Evolutionary conservation across 2,797 vertebrate genomes (phyloP).

Genomic region (Phrynocephalus vlangalii): DNA sequence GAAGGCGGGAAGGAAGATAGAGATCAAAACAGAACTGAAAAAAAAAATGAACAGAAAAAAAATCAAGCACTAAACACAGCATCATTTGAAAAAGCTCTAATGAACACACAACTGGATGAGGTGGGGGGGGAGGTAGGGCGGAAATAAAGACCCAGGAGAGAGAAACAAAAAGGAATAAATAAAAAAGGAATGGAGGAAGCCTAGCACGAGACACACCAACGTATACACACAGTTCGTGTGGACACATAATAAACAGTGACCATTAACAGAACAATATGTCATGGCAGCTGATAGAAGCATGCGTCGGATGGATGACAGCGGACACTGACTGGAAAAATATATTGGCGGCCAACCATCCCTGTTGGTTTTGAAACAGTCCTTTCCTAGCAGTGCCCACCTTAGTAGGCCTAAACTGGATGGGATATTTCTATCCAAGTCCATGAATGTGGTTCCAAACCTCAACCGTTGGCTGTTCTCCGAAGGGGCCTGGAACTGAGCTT

Average conservation of each 20-base stretch:
- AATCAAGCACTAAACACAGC: constrained; percentile 78
- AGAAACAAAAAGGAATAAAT: constrained; percentile 46
- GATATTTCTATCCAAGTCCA: background rate
- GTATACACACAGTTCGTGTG: constrained; percentile 75
- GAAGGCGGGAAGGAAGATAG: constrained; percentile 30
- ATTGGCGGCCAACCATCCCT: constrained; percentile 62
- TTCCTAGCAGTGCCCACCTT: background rate
- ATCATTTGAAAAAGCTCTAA: constrained; percentile 77
- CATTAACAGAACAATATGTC: constrained; percentile 75
- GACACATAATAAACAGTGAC: constrained; percentile 76
- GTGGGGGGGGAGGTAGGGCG: constrained; percentile 33
- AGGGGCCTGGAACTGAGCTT: too few species aligned
- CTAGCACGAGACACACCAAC: constrained; percentile 72
- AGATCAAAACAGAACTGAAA: background rate
- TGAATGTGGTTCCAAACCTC: background rate
- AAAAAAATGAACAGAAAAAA: constrained; percentile 58
- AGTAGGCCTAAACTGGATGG: background rate
- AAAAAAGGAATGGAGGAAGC: constrained; percentile 69
- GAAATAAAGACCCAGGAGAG: constrained; percentile 55
- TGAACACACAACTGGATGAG: constrained; percentile 76
- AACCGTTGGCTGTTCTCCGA: background rate
- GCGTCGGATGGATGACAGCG: constrained; percentile 73
- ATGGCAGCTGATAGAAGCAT: constrained; percentile 73
- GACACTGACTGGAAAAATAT: constrained; percentile 66
- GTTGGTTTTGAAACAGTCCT: constrained; percentile 15